These are phyloP conservation scores for Yponomeuta plumbellus DNA, from an alignment of 2,888 invertebrate species.

Conservation along the genomic window DNA sequence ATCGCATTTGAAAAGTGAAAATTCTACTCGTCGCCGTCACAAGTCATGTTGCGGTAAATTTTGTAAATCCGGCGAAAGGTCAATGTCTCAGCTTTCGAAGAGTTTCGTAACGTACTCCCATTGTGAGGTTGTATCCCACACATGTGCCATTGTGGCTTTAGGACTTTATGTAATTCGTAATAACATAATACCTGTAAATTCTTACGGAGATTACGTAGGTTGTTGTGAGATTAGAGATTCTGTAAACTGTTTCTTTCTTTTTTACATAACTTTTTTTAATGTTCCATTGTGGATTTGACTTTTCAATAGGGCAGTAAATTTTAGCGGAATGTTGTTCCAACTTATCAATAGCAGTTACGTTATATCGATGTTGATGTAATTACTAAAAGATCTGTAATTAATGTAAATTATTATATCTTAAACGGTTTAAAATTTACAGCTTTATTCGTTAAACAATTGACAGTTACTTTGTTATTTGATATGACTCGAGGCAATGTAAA, in stretches of 20 bases:
- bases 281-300: background rate
- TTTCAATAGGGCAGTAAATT: background rate
- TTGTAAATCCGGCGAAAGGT: conserved; percentile 1
- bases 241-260: background rate
- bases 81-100: background rate
- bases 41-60: background rate
- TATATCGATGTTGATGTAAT: too few species aligned
- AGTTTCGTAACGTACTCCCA: conserved; percentile 2
- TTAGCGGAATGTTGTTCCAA: background rate
- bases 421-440: background rate
- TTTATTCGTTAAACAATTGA: background rate
- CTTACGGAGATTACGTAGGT: background rate
- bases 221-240: background rate
- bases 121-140: conserved; percentile 15
- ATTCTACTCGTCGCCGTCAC: background rate
- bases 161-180: conserved; percentile 10
- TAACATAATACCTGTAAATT: conserved; percentile 7
- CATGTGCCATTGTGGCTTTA: conserved; percentile 17
- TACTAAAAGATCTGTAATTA: background rate
- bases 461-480: background rate
- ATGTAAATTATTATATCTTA: background rate
- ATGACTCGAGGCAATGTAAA: background rate
- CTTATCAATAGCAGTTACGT: too few species aligned
- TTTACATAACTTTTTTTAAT: background rate
- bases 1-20: background rate